Conservation (phyloP, 2,888 invertebrate species). For the Xanthostigma xanthostigma region DNA sequence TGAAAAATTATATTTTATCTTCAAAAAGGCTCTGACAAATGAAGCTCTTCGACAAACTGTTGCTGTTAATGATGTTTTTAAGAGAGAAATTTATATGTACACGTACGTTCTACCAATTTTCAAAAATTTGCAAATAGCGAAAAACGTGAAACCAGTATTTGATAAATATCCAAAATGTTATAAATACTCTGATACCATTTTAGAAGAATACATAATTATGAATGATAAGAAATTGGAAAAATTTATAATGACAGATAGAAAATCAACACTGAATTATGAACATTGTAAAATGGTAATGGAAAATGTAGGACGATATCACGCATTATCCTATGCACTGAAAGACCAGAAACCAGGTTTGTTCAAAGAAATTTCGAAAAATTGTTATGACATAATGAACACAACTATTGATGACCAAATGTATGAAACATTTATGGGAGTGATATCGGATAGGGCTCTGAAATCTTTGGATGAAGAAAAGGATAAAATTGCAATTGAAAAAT, state of each 20-base stretch:
- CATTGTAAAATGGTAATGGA: slow-evolving; percentile 2
- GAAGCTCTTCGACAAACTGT: not conserved
- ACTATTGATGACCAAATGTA: too few relatives aligned
- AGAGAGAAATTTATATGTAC: slow-evolving; percentile 4
- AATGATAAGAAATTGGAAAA: slow-evolving; percentile 2
- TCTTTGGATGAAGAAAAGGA: slow-evolving; percentile 9
- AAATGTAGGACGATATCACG: slow-evolving; percentile 1
- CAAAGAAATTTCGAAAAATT: too few relatives aligned
- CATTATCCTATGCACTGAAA: slow-evolving; percentile 1
- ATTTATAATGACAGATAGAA: slow-evolving; percentile 1
- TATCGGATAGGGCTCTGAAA: slow-evolving; percentile 4
- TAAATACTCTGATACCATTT: not conserved
- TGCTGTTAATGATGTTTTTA: not conserved
- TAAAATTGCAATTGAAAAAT: slow-evolving; percentile 8
- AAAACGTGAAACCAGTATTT: not conserved
- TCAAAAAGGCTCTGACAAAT: not conserved
- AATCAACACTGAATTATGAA: not conserved
- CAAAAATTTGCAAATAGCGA: slow-evolving; percentile 1
- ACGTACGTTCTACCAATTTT: slow-evolving; percentile 1
- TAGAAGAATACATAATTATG: slow-evolving; percentile 16
- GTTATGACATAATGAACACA: too few relatives aligned
- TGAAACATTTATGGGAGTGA: too few relatives aligned
- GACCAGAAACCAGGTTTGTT: not conserved
- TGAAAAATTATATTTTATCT: not conserved
- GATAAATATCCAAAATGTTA: not conserved